Evolutionary conservation across 2,797 vertebrate species (phyloP).

Genomic region (Podarcis lilfordi): DNA sequence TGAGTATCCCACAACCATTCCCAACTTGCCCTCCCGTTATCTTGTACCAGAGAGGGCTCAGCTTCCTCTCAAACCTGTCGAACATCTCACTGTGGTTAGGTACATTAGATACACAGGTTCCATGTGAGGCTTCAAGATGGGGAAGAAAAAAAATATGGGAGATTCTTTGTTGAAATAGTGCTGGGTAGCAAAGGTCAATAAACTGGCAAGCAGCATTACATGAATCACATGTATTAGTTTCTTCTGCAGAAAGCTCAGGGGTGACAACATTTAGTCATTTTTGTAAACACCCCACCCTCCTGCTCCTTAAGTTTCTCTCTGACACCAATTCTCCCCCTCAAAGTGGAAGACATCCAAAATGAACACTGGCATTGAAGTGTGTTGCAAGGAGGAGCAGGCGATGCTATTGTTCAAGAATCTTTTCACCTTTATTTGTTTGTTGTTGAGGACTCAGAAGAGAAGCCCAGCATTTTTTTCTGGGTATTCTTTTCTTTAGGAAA

Average conservation of each 20-base stretch:
- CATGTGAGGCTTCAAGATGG: constrained; percentile 85
- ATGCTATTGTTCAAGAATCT: constrained; percentile 32
- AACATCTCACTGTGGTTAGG: constrained; percentile 92
- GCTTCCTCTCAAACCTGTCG: constrained; percentile 96
- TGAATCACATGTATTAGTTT: constrained; percentile 8
- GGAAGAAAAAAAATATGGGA: constrained; percentile 37
- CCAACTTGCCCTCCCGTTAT: constrained; percentile 91
- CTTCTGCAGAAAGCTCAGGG: constrained; percentile 14
- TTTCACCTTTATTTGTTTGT: constrained; percentile 36
- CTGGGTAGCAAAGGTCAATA: constrained; percentile 27
- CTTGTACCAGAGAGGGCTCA: constrained; percentile 94
- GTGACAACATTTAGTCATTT: background rate
- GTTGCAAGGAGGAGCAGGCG: constrained; percentile 41
- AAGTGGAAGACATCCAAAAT: constrained; percentile 32
- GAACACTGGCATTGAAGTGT: constrained; percentile 8
- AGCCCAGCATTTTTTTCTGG: constrained; percentile 37
- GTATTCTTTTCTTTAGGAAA: constrained; percentile 5
- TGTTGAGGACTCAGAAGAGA: constrained; percentile 39
- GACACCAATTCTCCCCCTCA: constrained; percentile 5
- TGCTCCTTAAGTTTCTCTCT: constrained; percentile 25
- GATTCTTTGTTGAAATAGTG: constrained; percentile 53
- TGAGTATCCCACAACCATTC: constrained; percentile 91
- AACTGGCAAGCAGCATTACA: background rate
- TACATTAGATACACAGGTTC: constrained; percentile 90
- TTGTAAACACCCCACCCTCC: background rate